These are phyloP conservation scores for Linyphia triangularis DNA, from an alignment of 2,888 invertebrate species.

Conservation along the genomic window DNA sequence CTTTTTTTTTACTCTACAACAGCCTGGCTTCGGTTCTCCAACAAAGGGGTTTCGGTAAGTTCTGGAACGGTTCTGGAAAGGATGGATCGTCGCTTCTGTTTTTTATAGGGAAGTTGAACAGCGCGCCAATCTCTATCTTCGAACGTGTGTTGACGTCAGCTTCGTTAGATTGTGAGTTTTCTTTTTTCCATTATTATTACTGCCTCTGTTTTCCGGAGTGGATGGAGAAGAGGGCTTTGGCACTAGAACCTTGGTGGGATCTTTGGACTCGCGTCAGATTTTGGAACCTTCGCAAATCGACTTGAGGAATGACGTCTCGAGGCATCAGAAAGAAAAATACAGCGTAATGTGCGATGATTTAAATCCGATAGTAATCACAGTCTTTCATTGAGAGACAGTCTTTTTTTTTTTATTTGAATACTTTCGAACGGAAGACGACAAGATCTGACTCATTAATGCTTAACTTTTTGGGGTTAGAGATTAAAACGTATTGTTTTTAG, in stretches of 20 bases:
- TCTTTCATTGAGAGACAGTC: not conserved
- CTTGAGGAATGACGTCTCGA: slow-evolving; percentile 5
- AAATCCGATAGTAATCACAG: not conserved
- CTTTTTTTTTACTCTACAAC: not conserved
- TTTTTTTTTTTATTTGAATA: too few relatives aligned
- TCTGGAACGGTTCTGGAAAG: not conserved
- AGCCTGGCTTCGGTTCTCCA: not conserved
- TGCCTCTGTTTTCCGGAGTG: slow-evolving; percentile 14
- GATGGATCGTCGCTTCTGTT: not conserved
- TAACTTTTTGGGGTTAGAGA: too few relatives aligned
- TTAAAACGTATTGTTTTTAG: too few relatives aligned
- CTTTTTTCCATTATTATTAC: slow-evolving; percentile 25
- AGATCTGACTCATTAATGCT: too few relatives aligned
- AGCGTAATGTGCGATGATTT: not conserved
- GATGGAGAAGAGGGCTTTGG: slow-evolving; percentile 62
- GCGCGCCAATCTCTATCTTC: slow-evolving; percentile 42
- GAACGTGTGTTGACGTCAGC: slow-evolving; percentile 59
- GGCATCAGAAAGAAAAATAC: not conserved
- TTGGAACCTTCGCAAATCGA: slow-evolving; percentile 65
- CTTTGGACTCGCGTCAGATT: slow-evolving; percentile 20
- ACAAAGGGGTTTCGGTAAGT: not conserved
- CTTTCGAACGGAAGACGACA: too few relatives aligned
- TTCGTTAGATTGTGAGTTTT: slow-evolving; percentile 17
- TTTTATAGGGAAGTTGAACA: slow-evolving; percentile 69
- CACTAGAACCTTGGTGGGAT: slow-evolving; percentile 62